Evolutionary conservation across 2,888 invertebrate genomes (phyloP), one percentile per base, ranked within the genome.

Genomic region (Ephialtes manifestator): DNA sequence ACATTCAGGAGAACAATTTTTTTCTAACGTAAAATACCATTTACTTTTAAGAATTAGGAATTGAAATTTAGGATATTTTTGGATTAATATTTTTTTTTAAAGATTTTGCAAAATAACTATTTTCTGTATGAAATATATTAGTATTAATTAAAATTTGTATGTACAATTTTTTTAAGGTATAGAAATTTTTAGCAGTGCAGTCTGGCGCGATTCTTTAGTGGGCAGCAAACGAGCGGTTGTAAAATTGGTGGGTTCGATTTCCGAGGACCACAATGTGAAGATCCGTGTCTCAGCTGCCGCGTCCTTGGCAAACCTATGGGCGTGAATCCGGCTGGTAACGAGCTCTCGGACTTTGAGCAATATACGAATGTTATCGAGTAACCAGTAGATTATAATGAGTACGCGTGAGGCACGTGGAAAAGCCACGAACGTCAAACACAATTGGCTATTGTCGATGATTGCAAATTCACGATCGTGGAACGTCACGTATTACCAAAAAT

Each of bases 271-370:
- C 35, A 63, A 63, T 39, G 18, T 35, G 35, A 63, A 63, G n/a
- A 35, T 63, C 63, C 63, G 63, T 35, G 63, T 35, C 35, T 63
- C 63, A n/a, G 39, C n/a, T n/a, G 31, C n/a, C 63, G n/a, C 35
- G 63, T 35, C 63, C 63, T 63, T 63, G n/a, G 35, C 15, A n/a
- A 8, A 39, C 8, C 31, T 5, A 63, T 39, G 31, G 63, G 63
- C 63, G 63, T 63, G 63, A 63, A 18, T 63, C 35, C 63, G 63
- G 35, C 39, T 39, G 63, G n/a, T 63, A 63, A 63, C 35, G 35
- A 63, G 35, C 63, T 35, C 53, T 4, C 35, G 63, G 63, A 63
- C 63, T 63, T 63, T 63, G 63, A 63, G 39, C n/a, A 63, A 63
- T 63, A 35, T 39, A 8, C 7, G 39, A 20, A 53, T 53, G 18